Conservation (phyloP, 1,140 invertebrate genomes). For the Ceratina japonica region DNA sequence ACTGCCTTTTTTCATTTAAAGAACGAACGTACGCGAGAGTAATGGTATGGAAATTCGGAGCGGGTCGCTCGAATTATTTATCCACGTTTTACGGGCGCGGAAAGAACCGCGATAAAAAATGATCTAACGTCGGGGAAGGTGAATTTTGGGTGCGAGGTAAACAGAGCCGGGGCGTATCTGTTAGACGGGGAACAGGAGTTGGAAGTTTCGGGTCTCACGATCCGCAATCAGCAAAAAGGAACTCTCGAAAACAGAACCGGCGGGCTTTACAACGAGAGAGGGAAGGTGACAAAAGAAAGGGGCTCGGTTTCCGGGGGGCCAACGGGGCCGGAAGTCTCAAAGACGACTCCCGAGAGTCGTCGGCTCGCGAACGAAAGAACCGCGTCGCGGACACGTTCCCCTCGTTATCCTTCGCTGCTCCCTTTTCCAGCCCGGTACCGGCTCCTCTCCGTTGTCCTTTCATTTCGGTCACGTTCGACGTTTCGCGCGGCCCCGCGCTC, state of each 20-base stretch:
- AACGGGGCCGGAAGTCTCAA: constrained; percentile 29
- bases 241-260: neutral
- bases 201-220: too few species aligned
- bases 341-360: constrained; percentile 15
- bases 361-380: constrained; percentile 35
- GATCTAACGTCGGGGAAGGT: too few species aligned
- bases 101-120: too few species aligned
- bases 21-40: neutral
- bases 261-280: too few species aligned
- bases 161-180: too few species aligned
- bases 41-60: neutral
- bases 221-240: neutral
- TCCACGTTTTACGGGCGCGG: too few species aligned
- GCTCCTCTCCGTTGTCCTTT: constrained; percentile 45
- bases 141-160: too few species aligned
- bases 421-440: neutral
- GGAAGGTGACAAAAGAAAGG: constrained; percentile 2
- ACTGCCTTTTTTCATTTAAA: neutral
- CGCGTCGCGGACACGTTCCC: constrained; percentile 42
- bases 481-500: constrained; percentile 43
- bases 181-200: too few species aligned
- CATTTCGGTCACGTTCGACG: constrained; percentile 63
- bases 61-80: too few species aligned
- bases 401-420: constrained; percentile 34
- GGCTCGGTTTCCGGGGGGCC: constrained; percentile 45